These are phyloP conservation scores for Molossus alvarezi DNA, from an alignment of 2,797 vertebrate genomes.

Conservation along the genomic window DNA sequence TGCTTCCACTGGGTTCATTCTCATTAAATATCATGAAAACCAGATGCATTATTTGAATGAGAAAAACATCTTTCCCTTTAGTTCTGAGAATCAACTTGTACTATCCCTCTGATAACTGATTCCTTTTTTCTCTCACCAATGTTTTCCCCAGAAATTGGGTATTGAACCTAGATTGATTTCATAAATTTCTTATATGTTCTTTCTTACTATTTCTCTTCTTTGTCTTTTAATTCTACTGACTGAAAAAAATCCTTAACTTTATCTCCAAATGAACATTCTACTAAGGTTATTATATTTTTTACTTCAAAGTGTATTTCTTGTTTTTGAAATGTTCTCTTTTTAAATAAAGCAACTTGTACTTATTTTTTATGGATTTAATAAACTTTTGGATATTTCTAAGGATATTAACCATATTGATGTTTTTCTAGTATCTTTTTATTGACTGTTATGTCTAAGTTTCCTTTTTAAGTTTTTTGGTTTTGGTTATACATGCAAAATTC, in stretches of 20 bases:
- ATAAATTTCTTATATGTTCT: neutral
- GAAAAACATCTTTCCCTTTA: neutral
- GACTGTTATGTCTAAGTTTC: neutral
- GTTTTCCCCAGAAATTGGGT: neutral
- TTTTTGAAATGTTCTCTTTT: neutral
- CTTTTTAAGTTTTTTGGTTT: slow-evolving; percentile 41
- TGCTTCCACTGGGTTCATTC: neutral
- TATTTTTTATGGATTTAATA: slow-evolving; percentile 43
- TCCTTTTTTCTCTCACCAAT: neutral
- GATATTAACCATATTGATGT: neutral
- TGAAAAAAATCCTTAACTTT: neutral
- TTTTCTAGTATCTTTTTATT: neutral
- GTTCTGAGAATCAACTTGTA: neutral
- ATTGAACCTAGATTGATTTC: neutral
- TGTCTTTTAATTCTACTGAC: neutral
- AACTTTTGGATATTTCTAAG: neutral
- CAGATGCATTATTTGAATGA: neutral
- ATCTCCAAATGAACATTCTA: neutral
- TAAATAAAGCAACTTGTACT: neutral
- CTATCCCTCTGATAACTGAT: neutral
- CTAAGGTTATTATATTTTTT: neutral
- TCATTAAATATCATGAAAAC: neutral
- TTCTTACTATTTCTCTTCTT: neutral
- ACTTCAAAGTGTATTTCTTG: neutral
- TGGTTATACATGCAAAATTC: neutral